Evolutionary conservation across 2,888 invertebrate genomes (phyloP), one percentile per base, ranked within the genome.

Genomic region (Callyntrura guangdongensis): DNA sequence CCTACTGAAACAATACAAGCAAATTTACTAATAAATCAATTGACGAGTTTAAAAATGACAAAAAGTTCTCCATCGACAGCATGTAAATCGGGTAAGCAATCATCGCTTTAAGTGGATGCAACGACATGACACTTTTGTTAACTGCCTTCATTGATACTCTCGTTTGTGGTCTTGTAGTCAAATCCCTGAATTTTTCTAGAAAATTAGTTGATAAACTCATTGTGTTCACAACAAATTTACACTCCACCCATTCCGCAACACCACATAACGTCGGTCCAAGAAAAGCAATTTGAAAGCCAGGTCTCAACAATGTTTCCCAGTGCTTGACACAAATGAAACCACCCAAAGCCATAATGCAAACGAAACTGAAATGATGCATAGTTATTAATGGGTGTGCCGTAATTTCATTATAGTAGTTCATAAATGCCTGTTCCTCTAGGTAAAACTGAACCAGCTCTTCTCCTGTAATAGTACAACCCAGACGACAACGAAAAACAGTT

Each of bases 261-360:
- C 5, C 1, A 25, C 14, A 25, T 6, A 59, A 0, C 4, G 59
- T n/a, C 0, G 27, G n/a, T 14, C 14, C 36, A 8, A 81, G 6
- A 1, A 59, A 36, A 12, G 81, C 81, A 6, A 81, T 59, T 36
- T 59, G 56, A 14, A 59, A 59, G 11, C 81, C 81, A 0, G 81
- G 81, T 9, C 36, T 36, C 14, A 81, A 1, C 25, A 81, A n/a
- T 56, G 4, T 45, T 0, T 56, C 25, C 2, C 14, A 6, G 17
- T 81, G 20, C 12, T 9, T 12, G 6, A 81, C 59, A 4, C 25
- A 56, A 4, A 81, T 59, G 36, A 36, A 81, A 0, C 4, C 14
- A 3, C 59, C 56, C 3, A 81, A 3, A 4, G 81, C 59, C 6
- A 11, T 17, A 6, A 81, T 3, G 1, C n/a, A 6, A 3, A 81